Conservation (phyloP, 2,113 vertebrate species). For the Heptranchias perlo region DNA sequence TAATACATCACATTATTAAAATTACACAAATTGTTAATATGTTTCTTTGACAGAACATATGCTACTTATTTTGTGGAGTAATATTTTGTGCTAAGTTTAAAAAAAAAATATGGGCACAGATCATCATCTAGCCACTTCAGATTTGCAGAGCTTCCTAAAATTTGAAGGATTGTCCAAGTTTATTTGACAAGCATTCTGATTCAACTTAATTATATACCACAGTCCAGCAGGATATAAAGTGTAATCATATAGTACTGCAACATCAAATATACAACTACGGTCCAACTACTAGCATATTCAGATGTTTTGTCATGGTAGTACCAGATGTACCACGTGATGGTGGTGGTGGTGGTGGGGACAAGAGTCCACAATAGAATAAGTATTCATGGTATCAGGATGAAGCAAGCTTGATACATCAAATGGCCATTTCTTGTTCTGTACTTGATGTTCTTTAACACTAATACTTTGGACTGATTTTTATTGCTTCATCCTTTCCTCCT, state of each 20-base stretch:
- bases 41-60: neutral
- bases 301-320: too few relatives aligned
- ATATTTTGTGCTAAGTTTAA: neutral
- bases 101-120: neutral
- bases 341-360: too few relatives aligned
- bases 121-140: neutral
- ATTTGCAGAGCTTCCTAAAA: neutral
- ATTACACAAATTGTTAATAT: neutral
- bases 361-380: too few relatives aligned
- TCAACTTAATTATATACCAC: neutral
- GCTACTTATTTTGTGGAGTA: neutral
- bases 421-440: too few relatives aligned
- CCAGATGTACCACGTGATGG: too few relatives aligned
- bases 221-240: neutral
- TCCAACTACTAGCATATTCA: too few relatives aligned
- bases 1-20: neutral
- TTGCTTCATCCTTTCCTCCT: neutral
- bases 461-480: too few relatives aligned
- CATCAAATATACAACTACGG: neutral
- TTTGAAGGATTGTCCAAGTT: neutral
- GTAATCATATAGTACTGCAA: neutral
- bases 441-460: too few relatives aligned
- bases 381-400: too few relatives aligned
- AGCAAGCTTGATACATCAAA: too few relatives aligned
- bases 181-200: neutral